Conservation (phyloP, 2,888 invertebrate species). For the Molorchus minor region DNA sequence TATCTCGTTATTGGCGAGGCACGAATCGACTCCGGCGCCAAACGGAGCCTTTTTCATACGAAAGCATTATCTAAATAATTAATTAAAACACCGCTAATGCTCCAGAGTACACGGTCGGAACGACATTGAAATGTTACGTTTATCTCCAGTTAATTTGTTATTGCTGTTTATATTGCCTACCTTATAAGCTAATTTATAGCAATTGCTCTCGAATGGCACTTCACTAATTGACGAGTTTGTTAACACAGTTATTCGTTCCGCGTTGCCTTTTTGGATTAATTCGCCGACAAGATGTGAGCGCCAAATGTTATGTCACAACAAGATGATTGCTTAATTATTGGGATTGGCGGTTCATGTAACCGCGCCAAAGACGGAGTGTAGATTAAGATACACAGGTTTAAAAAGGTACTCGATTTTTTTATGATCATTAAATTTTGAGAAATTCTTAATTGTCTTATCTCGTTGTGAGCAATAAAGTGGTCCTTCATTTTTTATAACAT, state of each 20-base stretch:
- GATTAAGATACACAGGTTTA: too few relatives aligned
- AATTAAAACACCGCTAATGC: constrained; percentile 26
- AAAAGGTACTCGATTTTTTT: too few relatives aligned
- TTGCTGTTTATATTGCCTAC: constrained; percentile 29
- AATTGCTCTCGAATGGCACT: constrained; percentile 29
- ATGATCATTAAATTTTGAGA: too few relatives aligned
- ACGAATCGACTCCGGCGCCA: constrained; percentile 4
- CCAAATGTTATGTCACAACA: too few relatives aligned
- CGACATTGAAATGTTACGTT: constrained; percentile 32
- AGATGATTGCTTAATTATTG: too few relatives aligned
- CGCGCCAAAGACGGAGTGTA: too few relatives aligned
- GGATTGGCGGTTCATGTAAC: too few relatives aligned
- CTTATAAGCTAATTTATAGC: constrained; percentile 44
- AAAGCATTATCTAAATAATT: constrained; percentile 24
- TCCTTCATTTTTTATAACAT: too few relatives aligned
- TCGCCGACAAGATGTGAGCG: constrained; percentile 9
- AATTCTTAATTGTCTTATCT: too few relatives aligned
- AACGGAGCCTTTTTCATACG: constrained; percentile 7
- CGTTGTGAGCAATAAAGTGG: too few relatives aligned
- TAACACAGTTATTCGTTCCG: constrained; percentile 23
- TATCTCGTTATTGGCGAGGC: background rate
- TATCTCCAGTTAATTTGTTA: constrained; percentile 35
- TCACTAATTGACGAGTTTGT: constrained; percentile 26
- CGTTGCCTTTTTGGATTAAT: constrained; percentile 4
- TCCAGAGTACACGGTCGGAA: constrained; percentile 21